A percentile compares a stretch with the other conserved stretches of the same genome.
Evolutionary conservation across 2,113 vertebrate genomes (phyloP).

Genomic region (Nesogale talazaci): DNA sequence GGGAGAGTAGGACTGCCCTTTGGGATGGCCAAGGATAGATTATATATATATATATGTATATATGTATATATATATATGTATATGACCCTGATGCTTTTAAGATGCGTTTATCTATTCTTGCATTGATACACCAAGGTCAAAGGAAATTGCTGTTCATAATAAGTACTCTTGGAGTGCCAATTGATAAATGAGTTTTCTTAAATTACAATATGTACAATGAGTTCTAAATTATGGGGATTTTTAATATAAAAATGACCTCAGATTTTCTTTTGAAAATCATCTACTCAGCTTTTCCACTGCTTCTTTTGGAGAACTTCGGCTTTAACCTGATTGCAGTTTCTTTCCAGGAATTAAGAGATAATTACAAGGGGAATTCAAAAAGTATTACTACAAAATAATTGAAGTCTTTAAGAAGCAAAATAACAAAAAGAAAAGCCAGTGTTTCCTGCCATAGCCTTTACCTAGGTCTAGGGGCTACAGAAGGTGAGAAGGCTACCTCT

Average conservation of each 20-base stretch:
- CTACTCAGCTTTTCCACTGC: neutral
- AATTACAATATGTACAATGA: neutral
- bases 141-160: neutral
- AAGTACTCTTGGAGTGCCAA: conserved; percentile 57
- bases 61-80: no score
- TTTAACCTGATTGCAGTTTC: neutral
- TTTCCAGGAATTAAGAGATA: neutral
- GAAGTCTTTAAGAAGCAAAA: no score
- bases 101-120: conserved; percentile 21
- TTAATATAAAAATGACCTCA: neutral
- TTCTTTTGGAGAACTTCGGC: neutral
- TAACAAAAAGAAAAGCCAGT: no score
- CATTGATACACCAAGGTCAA: neutral
- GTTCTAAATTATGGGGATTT: neutral
- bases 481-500: no score
- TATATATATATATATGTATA: no score
- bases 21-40: no score
- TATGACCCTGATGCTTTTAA: neutral
- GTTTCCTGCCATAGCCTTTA: no score
- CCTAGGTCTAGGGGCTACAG: no score
- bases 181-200: conserved; percentile 11
- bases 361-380: no score
- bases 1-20: no score
- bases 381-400: no score
- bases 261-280: conserved; percentile 14